These are phyloP conservation scores for Archips xylosteana DNA, from an alignment of 2,888 invertebrate species.

Conservation along the genomic window DNA sequence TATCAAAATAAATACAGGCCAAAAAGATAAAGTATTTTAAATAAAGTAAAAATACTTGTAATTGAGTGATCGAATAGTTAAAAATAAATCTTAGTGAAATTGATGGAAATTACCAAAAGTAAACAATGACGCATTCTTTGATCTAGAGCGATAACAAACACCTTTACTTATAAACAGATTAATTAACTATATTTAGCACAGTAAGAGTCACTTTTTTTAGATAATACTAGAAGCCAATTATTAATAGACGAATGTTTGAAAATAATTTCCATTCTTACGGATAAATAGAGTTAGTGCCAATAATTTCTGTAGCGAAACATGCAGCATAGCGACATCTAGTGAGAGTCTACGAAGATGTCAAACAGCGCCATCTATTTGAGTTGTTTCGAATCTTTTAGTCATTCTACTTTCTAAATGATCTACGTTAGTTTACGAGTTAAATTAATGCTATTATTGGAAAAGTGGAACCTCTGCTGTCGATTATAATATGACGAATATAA, in stretches of 20 bases:
- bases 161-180: not conserved
- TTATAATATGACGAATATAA: not conserved
- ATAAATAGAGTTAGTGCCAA: not conserved
- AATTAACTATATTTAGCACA: not conserved
- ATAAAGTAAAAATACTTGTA: too few species aligned
- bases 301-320: not conserved
- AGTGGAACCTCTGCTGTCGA: not conserved
- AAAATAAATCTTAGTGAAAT: too few species aligned
- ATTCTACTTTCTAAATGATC: not conserved
- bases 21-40: too few species aligned
- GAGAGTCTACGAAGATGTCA: not conserved
- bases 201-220: not conserved
- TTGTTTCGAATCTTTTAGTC: not conserved
- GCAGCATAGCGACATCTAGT: slow-evolving; percentile 25
- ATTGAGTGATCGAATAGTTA: too few species aligned
- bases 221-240: slow-evolving; percentile 8
- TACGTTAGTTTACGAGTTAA: not conserved
- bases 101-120: not conserved
- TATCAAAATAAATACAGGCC: too few species aligned
- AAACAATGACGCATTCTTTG: not conserved
- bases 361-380: slow-evolving; percentile 22
- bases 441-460: not conserved
- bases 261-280: slow-evolving; percentile 18
- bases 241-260: slow-evolving; percentile 3
- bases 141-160: not conserved